Evolutionary conservation across 2,113 vertebrate species (phyloP).

Genomic region (Myrmophylax atrothorax): DNA sequence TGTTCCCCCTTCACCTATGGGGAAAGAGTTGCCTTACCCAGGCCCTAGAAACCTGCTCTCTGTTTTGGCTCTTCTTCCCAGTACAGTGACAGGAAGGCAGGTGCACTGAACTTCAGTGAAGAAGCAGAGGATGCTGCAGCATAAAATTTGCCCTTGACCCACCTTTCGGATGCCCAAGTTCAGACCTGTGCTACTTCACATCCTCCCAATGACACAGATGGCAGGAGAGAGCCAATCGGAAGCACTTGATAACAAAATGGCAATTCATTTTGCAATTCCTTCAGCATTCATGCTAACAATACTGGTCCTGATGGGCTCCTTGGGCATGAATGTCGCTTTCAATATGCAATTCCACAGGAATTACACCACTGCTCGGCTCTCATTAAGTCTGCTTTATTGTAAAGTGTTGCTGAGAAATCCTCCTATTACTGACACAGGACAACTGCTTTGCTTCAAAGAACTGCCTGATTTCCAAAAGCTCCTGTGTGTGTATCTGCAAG

Average conservation of each 20-base stretch:
- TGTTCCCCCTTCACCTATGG: not conserved
- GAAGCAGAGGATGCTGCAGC: slow-evolving; percentile 32
- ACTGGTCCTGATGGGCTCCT: slow-evolving; percentile 78
- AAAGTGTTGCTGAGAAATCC: slow-evolving; percentile 78
- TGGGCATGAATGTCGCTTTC: slow-evolving; percentile 78
- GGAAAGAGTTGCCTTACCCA: not conserved
- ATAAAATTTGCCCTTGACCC: slow-evolving; percentile 24
- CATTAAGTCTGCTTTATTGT: slow-evolving; percentile 82
- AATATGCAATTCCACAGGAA: slow-evolving; percentile 81
- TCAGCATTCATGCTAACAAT: slow-evolving; percentile 82
- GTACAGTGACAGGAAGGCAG: rapidly evolving
- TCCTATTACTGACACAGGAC: slow-evolving; percentile 74
- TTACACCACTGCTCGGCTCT: slow-evolving; percentile 68
- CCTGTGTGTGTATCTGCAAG: slow-evolving; percentile 49
- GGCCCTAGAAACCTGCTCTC: not conserved
- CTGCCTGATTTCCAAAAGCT: slow-evolving; percentile 74
- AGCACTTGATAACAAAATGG: slow-evolving; percentile 76
- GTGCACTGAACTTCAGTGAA: not conserved
- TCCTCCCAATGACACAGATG: slow-evolving; percentile 77
- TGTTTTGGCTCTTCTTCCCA: not conserved
- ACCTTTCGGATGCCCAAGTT: slow-evolving; percentile 28
- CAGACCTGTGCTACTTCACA: slow-evolving; percentile 65
- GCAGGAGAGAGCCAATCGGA: slow-evolving; percentile 78
- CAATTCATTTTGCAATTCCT: slow-evolving; percentile 80
- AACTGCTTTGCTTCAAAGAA: slow-evolving; percentile 76